These are phyloP conservation scores for Harpegnathos saltator DNA, from an alignment of 1,140 invertebrate genomes.

Conservation along the genomic window DNA sequence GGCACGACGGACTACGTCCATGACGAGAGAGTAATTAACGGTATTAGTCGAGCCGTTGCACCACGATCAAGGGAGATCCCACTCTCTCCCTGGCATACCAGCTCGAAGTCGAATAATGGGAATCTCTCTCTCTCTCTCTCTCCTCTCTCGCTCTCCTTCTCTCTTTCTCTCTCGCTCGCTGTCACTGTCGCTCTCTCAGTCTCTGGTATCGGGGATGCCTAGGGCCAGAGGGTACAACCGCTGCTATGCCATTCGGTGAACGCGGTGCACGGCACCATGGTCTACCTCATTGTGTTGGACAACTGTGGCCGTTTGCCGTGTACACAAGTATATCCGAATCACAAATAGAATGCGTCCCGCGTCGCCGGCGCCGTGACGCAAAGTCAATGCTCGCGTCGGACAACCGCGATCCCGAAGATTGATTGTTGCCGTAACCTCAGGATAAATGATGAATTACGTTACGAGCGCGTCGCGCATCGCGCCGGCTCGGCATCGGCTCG, in stretches of 20 bases:
- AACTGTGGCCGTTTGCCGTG: slow-evolving; percentile 50
- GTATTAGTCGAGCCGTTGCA: slow-evolving; percentile 67
- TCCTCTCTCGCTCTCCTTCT: not conserved
- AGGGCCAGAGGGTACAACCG: slow-evolving; percentile 39
- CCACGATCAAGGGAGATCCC: slow-evolving; percentile 59
- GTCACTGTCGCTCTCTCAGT: too few relatives aligned
- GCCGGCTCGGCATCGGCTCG: not conserved
- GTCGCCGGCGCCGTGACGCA: slow-evolving; percentile 31
- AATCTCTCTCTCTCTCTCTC: slow-evolving; percentile 41
- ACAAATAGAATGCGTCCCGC: slow-evolving; percentile 52
- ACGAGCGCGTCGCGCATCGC: not conserved
- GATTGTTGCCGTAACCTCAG: slow-evolving; percentile 46
- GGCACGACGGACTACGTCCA: slow-evolving; percentile 57
- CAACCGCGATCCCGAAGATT: slow-evolving; percentile 41
- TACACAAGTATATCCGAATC: slow-evolving; percentile 58
- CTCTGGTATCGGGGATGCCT: slow-evolving; percentile 9
- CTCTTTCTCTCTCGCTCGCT: not conserved
- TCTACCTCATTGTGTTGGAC: slow-evolving; percentile 53
- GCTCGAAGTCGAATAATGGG: slow-evolving; percentile 70
- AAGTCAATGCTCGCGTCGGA: slow-evolving; percentile 50
- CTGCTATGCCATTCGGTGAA: slow-evolving; percentile 31
- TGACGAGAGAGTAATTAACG: slow-evolving; percentile 73
- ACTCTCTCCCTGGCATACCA: not conserved
- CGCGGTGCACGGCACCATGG: slow-evolving; percentile 25
- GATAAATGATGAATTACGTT: slow-evolving; percentile 57